Evolutionary conservation across 2,888 invertebrate species (phyloP), one percentile per base, ranked within the genome.

Genomic region (Harpalus rufipes): DNA sequence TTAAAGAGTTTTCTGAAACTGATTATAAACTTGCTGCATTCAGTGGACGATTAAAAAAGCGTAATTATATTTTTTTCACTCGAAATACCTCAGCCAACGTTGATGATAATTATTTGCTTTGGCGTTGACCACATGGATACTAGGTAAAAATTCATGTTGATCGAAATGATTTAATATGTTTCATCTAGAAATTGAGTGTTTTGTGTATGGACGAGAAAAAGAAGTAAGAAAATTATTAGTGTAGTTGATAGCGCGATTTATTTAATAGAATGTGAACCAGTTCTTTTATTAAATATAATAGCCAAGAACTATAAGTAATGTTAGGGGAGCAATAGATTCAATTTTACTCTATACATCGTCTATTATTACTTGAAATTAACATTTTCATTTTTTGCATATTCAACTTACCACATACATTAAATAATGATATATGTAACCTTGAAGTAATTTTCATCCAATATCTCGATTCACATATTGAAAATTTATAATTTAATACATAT

Each of bases 21-120:
- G 68, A 68, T 68, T 68, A 68, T 68, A 68, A 68, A 68, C 68
- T 68, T 14, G 68, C 68, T 68, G 32, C 68, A 68, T 68, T 68
- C 68, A 68, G 68, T 39, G 39, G 39, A 68, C 68, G 68, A 68
- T 68, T 68, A 68, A 68, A 68, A 68, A 68, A 68, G 39, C 68
- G 32, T 68, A 39, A 68, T 68, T 68, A 68, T 68, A 68, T 68
- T 68, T 68, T 68, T 68, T 68, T 68, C 68, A 68, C 68, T 68
- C 68, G 68, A 14, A 32, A 68, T 68, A 68, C 68, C 68, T 14
- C 68, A 68, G 68, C 7, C 68, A 68, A 68, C 63, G 63, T 63
- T 63, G 68, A 39, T 78, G 56, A 58, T 78, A 56, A 78, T 78
- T 78, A 78, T 78, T 78, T 78, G 25, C 78, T 58, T 58, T 78